Evolutionary conservation across 2,113 vertebrate genomes (phyloP).

Genomic region (Cepphus grylle): DNA sequence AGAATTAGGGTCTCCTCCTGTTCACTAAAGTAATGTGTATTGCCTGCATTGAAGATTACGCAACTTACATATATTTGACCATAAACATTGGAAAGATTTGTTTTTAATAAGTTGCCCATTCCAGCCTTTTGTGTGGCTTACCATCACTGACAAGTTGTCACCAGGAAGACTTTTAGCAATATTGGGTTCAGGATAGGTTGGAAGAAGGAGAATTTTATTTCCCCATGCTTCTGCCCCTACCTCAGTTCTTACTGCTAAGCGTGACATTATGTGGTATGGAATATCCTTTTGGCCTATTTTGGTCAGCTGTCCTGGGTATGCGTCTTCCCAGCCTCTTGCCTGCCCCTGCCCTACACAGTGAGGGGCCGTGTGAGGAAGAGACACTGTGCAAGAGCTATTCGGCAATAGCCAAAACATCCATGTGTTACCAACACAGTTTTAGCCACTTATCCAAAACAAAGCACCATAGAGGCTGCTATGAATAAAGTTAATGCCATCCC

Average conservation of each 20-base stretch:
- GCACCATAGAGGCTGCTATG: background rate
- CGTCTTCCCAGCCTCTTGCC: background rate
- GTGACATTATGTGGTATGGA: too few species aligned
- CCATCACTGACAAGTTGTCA: background rate
- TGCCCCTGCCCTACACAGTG: fast-evolving
- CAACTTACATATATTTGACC: background rate
- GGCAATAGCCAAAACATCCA: background rate
- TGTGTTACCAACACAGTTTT: background rate
- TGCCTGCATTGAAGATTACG: background rate
- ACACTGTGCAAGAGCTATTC: background rate
- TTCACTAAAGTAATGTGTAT: background rate
- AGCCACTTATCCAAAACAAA: background rate
- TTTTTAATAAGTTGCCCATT: background rate
- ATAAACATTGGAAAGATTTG: background rate
- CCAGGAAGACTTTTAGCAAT: background rate
- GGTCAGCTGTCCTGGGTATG: background rate
- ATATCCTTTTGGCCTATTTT: background rate
- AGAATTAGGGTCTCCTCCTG: background rate
- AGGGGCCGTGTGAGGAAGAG: background rate
- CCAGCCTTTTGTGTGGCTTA: background rate
- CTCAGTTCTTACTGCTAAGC: background rate
- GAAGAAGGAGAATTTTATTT: background rate
- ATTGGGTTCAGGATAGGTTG: background rate
- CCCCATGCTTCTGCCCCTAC: background rate
- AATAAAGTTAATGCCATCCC: background rate